A percentile compares a stretch with the other conserved stretches of the same genome.
phyloP scores from a whole-genome alignment of 2,113 vertebrate species.

The Columba livia region DNA sequence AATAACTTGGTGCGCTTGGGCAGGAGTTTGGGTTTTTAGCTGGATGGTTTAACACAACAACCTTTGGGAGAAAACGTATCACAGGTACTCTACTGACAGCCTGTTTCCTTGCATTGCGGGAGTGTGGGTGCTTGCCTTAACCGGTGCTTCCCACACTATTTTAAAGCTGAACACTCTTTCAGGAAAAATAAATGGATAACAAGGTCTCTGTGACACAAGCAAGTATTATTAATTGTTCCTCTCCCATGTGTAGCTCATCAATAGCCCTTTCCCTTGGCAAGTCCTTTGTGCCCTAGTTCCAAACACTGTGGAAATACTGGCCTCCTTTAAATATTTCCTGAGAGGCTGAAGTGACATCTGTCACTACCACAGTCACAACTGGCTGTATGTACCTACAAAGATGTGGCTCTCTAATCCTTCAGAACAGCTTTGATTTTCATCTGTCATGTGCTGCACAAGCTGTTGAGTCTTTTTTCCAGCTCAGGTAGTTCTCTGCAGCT shows the following conservation, averaged over 20 bases:
- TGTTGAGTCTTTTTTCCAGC: neutral
- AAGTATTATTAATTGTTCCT: neutral
- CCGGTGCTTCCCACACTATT: neutral
- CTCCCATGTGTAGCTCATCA: neutral
- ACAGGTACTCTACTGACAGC: neutral
- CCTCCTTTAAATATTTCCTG: neutral
- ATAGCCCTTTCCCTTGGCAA: neutral
- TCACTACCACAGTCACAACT: neutral
- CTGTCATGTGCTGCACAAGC: neutral
- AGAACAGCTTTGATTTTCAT: neutral
- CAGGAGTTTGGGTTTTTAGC: neutral
- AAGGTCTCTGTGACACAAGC: neutral
- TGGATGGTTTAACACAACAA: neutral
- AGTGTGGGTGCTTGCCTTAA: neutral
- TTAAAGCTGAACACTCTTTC: neutral
- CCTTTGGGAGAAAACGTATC: neutral
- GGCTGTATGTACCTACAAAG: neutral
- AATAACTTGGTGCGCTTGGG: accelerated
- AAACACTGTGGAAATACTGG: neutral
- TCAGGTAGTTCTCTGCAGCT: neutral
- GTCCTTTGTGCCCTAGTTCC: neutral
- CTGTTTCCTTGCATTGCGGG: neutral
- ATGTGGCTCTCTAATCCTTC: neutral
- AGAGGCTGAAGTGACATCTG: neutral
- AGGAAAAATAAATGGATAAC: neutral